Evolutionary conservation across 1,140 invertebrate species (phyloP), one percentile per base, ranked within the genome.

Genomic region (Ooceraea biroi): DNA sequence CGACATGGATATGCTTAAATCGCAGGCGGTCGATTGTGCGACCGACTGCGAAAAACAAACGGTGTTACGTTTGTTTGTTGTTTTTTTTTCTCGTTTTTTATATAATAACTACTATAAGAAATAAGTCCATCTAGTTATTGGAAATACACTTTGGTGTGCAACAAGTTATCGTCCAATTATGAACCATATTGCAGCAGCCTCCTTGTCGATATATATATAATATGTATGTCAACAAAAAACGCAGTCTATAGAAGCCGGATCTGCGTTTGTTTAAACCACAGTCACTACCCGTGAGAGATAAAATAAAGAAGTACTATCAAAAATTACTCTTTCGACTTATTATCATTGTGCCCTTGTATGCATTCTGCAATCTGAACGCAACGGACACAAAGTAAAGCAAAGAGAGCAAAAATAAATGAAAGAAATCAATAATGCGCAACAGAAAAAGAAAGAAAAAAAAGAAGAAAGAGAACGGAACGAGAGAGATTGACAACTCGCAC

Each of bases 1-100:
- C 61, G 85, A 76, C 90, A 90, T 89, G 86, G 90, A 91, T 91
- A 91, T 91, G 90, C 90, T 90, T 91, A 85, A 36, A 66, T 90
- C 80, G 71, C 78, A n/a, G n/a, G n/a, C n/a, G n/a, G 82, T 88
- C 65, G 83, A 52, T 57, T 22, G 57, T 36, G 44, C 50, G 12
- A 55, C 30, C 73, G 63, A 78, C 82, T 84, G 61, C 69, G n/a
- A n/a, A 52, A 86, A 71, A 87, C 86, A 86, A 89, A 89, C 82
- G 69, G 27, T 36, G 19, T 22, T 63, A 76, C 73, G 58, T 82
- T 85, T 69, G 55, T 27, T 50, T 74, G n/a, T 52, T n/a, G n/a
- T 14, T 22, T 60, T 50, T 36, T 30, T 74, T 44, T 27, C 30
- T 61, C 25, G 12, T 36, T 44, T 48, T 48, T 73, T 61, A 57